These are phyloP conservation scores for Sorex araneus DNA, from an alignment of 2,113 vertebrate genomes.

Conservation along the genomic window DNA sequence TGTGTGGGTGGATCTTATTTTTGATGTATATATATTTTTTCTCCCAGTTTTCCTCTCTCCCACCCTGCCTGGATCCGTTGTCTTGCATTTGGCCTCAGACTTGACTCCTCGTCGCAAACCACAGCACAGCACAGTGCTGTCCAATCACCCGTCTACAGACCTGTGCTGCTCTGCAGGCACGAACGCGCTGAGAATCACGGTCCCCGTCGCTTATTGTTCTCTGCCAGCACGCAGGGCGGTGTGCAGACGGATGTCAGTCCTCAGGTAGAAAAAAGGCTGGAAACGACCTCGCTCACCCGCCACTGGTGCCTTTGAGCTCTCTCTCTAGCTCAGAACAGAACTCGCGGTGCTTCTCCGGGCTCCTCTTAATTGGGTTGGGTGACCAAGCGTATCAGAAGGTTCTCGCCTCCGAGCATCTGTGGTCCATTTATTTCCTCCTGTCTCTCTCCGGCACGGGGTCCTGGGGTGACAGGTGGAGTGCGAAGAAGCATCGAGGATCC, in stretches of 20 bases:
- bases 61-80: not conserved
- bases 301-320: not conserved
- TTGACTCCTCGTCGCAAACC: not conserved
- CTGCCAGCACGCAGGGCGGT: too few species aligned
- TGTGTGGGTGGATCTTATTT: not conserved
- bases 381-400: not conserved
- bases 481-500: fast-evolving
- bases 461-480: not conserved
- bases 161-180: too few species aligned
- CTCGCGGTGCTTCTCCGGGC: not conserved
- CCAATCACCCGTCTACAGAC: too few species aligned
- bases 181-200: too few species aligned
- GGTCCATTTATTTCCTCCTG: not conserved
- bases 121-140: too few species aligned
- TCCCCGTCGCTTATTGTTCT: too few species aligned
- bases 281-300: fast-evolving
- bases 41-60: not conserved
- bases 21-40: not conserved
- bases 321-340: not conserved
- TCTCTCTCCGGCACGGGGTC: not conserved
- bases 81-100: not conserved
- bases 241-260: too few species aligned
- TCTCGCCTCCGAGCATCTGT: not conserved
- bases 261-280: too few species aligned
- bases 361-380: not conserved